Conservation (phyloP, 1,140 invertebrate genomes). For the Adoxophyes honmai region DNA sequence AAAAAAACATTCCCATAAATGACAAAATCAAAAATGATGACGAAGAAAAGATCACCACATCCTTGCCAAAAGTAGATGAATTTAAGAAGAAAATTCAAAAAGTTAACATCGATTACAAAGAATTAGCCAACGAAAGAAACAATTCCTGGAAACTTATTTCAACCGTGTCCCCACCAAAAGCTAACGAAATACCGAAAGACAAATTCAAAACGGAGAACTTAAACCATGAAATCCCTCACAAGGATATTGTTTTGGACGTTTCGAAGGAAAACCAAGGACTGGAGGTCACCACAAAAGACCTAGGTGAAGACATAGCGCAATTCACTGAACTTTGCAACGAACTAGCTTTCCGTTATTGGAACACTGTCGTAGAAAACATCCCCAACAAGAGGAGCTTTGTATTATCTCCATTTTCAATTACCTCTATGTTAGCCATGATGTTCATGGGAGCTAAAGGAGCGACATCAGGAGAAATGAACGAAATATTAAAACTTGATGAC, state of each 20-base stretch:
- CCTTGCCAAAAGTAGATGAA: conserved; percentile 59
- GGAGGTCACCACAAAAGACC: conserved; percentile 83
- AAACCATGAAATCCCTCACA: conserved; percentile 38
- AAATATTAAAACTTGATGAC: conserved; percentile 89
- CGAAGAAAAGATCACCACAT: conserved; percentile 25
- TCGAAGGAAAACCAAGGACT: conserved; percentile 83
- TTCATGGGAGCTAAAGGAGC: conserved; percentile 90
- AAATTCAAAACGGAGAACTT: conserved; percentile 50
- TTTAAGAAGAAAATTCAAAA: conserved; percentile 71
- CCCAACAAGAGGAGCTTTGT: conserved; percentile 86
- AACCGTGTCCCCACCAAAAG: conserved; percentile 57
- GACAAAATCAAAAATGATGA: not conserved
- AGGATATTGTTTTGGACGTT: conserved; percentile 69
- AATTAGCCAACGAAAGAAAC: conserved; percentile 52
- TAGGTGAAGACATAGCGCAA: conserved; percentile 83
- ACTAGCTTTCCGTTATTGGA: conserved; percentile 89
- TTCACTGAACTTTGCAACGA: conserved; percentile 90
- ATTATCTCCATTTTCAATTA: conserved; percentile 91
- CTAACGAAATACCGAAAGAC: conserved; percentile 48
- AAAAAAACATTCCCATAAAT: conserved; percentile 17
- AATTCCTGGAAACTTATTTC: conserved; percentile 72
- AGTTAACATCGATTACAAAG: conserved; percentile 69
- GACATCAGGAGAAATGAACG: conserved; percentile 94
- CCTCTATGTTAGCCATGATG: conserved; percentile 90
- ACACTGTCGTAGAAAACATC: conserved; percentile 82